These are phyloP conservation scores for Adelosebastes latens DNA, from an alignment of 2,797 vertebrate genomes.

Conservation along the genomic window DNA sequence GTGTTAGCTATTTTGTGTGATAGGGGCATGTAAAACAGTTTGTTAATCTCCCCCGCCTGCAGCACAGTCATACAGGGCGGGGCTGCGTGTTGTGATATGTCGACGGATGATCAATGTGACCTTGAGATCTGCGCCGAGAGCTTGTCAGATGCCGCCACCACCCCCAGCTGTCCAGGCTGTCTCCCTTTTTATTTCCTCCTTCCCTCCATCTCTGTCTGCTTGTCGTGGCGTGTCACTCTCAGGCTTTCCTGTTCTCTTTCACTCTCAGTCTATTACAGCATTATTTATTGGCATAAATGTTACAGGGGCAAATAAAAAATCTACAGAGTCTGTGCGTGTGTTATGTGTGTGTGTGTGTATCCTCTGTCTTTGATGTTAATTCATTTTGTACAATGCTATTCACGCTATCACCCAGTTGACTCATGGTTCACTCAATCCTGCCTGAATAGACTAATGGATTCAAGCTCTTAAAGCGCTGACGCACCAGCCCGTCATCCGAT, in stretches of 20 bases:
- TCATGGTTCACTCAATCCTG: conserved; percentile 11
- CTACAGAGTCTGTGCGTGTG: not conserved
- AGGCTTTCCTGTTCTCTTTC: not conserved
- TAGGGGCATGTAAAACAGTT: not conserved
- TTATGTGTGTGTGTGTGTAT: not conserved
- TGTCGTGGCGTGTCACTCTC: not conserved
- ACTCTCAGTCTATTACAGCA: conserved; percentile 7
- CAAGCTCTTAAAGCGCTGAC: too few relatives aligned
- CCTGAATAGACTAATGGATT: not conserved
- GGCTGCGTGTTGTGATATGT: conserved; percentile 37
- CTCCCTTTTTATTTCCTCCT: not conserved
- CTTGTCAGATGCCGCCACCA: conserved; percentile 8
- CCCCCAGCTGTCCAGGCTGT: conserved; percentile 1
- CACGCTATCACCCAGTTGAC: conserved; percentile 3
- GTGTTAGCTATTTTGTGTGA: not conserved
- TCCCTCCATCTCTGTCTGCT: conserved; percentile 11
- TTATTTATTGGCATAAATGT: conserved; percentile 14
- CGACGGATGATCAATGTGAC: conserved; percentile 72
- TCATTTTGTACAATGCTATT: conserved; percentile 6
- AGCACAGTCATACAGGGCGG: conserved; percentile 14
- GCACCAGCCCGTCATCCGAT: too few relatives aligned
- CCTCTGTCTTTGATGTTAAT: not conserved
- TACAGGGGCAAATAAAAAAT: conserved; percentile 9
- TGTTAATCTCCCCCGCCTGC: not conserved
- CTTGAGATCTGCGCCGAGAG: conserved; percentile 64